phyloP scores from a whole-genome alignment of 64 coral and sea anemone species.

The Anthopleura sola region DNA sequence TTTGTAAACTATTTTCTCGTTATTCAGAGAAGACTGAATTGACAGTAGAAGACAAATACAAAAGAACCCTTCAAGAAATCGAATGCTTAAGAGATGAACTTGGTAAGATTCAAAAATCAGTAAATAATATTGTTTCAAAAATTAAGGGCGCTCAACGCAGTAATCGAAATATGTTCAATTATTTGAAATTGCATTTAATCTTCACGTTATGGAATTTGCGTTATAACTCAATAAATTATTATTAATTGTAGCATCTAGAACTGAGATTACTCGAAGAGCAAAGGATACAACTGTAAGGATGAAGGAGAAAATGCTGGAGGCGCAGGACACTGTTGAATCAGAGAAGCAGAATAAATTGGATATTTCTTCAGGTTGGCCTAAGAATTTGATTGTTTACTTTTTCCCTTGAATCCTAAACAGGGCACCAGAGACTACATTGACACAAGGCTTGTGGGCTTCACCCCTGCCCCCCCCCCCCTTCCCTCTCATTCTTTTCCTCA shows the following conservation, averaged over 20 bases:
- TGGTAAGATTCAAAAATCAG: slow-evolving; percentile 49
- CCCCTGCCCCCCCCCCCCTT: no score
- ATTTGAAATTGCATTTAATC: no score
- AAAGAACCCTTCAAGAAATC: slow-evolving; percentile 95
- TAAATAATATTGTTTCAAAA: not conserved
- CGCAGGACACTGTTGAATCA: slow-evolving; percentile 83
- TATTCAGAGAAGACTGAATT: slow-evolving; percentile 84
- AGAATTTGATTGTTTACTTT: no score
- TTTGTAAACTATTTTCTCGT: not conserved
- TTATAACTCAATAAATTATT: no score
- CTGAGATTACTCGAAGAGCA: slow-evolving; percentile 84
- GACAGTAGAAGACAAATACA: slow-evolving; percentile 98
- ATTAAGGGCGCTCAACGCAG: not conserved
- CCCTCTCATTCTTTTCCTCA: no score
- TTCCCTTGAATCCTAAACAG: no score
- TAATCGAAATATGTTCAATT: not conserved
- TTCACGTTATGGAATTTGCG: no score
- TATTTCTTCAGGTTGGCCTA: slow-evolving; percentile 85
- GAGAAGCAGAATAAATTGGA: slow-evolving; percentile 93
- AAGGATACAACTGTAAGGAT: slow-evolving; percentile 87
- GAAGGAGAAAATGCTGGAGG: slow-evolving; percentile 93
- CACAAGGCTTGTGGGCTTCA: no score
- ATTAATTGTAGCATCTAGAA: slow-evolving; percentile 54
- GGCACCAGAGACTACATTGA: no score
- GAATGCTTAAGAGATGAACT: slow-evolving; percentile 93